Conservation (phyloP, 2,113 vertebrate genomes). For the Jacana jacana region DNA sequence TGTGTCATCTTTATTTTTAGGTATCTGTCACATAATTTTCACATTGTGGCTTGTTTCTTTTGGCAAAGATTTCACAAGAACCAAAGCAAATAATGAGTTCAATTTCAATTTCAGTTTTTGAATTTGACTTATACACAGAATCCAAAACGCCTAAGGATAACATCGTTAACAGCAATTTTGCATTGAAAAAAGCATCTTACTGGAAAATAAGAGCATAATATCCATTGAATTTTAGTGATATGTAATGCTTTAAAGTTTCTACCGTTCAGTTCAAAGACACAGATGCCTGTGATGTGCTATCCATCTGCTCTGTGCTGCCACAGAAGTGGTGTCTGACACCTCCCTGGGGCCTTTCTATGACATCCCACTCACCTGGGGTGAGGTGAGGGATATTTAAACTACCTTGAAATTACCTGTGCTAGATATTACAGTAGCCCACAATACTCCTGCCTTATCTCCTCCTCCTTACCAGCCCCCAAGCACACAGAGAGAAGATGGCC, state of each 20-base stretch:
- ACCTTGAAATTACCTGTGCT: neutral
- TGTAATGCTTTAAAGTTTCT: neutral
- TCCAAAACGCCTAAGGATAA: neutral
- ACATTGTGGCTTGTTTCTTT: neutral
- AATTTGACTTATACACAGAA: neutral
- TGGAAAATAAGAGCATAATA: neutral
- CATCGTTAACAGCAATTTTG: neutral
- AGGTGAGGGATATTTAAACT: neutral
- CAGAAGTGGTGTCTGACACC: neutral
- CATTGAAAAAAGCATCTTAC: neutral
- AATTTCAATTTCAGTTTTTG: neutral
- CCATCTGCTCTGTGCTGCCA: neutral
- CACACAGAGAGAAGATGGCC: neutral
- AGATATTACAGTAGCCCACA: fast-evolving
- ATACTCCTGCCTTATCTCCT: neutral
- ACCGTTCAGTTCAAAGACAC: neutral
- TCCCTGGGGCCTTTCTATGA: fast-evolving
- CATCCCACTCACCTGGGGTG: fast-evolving
- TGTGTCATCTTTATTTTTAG: neutral
- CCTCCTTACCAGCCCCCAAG: neutral
- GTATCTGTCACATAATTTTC: neutral
- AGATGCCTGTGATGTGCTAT: fast-evolving
- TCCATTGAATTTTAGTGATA: neutral
- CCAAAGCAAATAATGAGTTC: neutral
- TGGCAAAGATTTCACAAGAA: neutral